Evolutionary conservation across 2,113 vertebrate species (phyloP), one percentile per base, ranked within the genome.

Genomic region (Vombatus ursinus): DNA sequence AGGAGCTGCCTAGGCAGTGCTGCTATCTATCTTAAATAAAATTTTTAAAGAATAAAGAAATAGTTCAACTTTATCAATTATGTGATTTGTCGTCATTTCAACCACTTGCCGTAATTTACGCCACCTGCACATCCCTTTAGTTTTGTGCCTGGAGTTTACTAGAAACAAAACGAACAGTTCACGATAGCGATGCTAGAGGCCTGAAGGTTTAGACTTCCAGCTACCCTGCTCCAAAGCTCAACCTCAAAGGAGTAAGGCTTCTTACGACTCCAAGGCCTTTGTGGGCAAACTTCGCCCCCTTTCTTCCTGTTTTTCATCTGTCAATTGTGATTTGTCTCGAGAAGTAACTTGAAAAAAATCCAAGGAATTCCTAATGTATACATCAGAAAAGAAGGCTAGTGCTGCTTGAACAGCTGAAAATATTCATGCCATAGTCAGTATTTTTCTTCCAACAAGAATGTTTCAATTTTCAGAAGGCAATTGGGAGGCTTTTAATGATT

Each of bases 1-100:
- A 50, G 51, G 89, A 96, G 96, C 94, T 8, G 94, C 96, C 95
- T 92, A 91, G 68, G 94, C 96, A 95, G 91, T 94, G 94, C 96
- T 97, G 95, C 89, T 97, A 93, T 95, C 94, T 97, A 96, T 92
- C 91, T 94, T 95, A 92, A 97, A 96, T 97, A 0, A 1, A 95
- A 91, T 28, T 53, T 50, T 77, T 22, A 94, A 96, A 96, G 95
- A 97, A 97, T 92, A 95, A 97, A 94, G 47, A 95, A 91, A 92
- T 0, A 3, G 44, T 95, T 95, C 77, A 97, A 97, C 57, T 96
- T 96, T 92, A 52, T 96, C 53, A 97, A 90, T 26, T 0, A 4
- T 89, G 47, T 54, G 95, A 51, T 91, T 96, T 26, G 0, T 68
- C 92, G 96, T 97, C 10, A 94, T 28, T 44, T 95, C 1, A 8